Percentiles rank a stretch among this genome's conserved stretches.
Evolutionary conservation across 1,140 invertebrate genomes (phyloP).

Genomic region (Pseudobourletiella spinata): DNA sequence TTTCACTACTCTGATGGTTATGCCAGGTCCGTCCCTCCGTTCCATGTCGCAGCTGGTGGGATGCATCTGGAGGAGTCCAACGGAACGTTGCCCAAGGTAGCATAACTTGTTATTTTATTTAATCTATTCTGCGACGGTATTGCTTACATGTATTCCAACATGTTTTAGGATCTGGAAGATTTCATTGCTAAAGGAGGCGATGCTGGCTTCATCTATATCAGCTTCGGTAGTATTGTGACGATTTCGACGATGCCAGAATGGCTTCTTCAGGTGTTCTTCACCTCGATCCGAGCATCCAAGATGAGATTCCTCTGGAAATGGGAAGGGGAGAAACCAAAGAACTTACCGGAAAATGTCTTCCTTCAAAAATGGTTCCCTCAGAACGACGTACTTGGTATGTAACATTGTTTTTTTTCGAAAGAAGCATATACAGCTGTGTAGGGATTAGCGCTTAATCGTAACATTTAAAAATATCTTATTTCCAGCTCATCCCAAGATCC

Average conservation of each 20-base stretch:
- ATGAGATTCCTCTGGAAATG: slow-evolving; percentile 21
- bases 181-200: background rate
- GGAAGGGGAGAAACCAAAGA: slow-evolving; percentile 1
- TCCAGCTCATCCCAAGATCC: slow-evolving; percentile 24
- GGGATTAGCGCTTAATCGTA: too few species aligned
- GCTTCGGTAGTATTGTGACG: background rate
- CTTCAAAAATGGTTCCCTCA: too few species aligned
- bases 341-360: slow-evolving; percentile 10
- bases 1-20: slow-evolving; percentile 44
- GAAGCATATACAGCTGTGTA: too few species aligned
- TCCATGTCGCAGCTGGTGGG: slow-evolving; percentile 55
- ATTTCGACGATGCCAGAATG: background rate
- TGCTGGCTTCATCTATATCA: slow-evolving; percentile 5
- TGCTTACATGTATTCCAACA: too few species aligned
- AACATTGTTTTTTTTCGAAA: too few species aligned
- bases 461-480: too few species aligned
- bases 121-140: too few species aligned
- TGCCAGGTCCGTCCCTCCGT: slow-evolving; percentile 46
- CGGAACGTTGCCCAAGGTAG: too few species aligned
- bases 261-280: background rate
- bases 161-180: background rate
- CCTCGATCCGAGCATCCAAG: background rate
- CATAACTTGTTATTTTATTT: too few species aligned
- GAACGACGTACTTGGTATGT: too few species aligned
- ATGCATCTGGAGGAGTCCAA: too few species aligned